Percentiles rank a stretch among this genome's conserved stretches.
These are phyloP conservation scores for Halocaridina rubra DNA, from an alignment of 2,888 invertebrate species.

Conservation along the genomic window DNA sequence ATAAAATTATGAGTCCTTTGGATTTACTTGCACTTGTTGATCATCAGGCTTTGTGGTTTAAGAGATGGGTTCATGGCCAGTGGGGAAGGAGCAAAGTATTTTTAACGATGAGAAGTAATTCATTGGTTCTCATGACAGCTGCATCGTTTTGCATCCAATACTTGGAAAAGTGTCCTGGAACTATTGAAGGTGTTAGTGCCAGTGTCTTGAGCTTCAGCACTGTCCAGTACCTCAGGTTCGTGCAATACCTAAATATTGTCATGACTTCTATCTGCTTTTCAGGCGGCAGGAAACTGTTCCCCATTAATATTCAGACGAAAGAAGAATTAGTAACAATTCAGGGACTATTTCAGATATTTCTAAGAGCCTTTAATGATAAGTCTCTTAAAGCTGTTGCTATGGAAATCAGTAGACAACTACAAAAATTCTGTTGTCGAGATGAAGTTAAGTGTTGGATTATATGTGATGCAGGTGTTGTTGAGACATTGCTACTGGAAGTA, in stretches of 20 bases:
- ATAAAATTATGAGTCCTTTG: constrained; percentile 17
- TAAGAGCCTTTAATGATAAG: constrained; percentile 31
- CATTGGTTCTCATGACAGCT: constrained; percentile 27
- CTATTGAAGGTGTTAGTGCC: not conserved
- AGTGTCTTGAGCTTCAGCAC: not conserved
- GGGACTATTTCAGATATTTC: constrained; percentile 15
- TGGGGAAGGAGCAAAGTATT: constrained; percentile 53
- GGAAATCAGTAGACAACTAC: constrained; percentile 18
- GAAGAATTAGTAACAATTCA: constrained; percentile 49
- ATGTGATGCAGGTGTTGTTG: constrained; percentile 49
- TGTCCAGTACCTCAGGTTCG: constrained; percentile 28
- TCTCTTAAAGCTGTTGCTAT: not conserved
- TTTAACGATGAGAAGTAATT: constrained; percentile 37
- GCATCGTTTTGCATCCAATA: constrained; percentile 29
- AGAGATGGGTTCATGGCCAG: constrained; percentile 53
- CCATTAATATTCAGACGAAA: constrained; percentile 39
- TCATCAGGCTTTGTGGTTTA: constrained; percentile 54
- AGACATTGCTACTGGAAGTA: constrained; percentile 26
- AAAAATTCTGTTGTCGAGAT: constrained; percentile 35
- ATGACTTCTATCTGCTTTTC: constrained; percentile 31
- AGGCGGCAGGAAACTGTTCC: constrained; percentile 57
- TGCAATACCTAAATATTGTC: constrained; percentile 24
- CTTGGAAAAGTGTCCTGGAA: constrained; percentile 12
- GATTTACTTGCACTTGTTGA: constrained; percentile 54
- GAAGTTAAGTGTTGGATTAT: constrained; percentile 28